phyloP scores from a whole-genome alignment of 2,888 invertebrate genomes.

The Chydorus sphaericus region DNA sequence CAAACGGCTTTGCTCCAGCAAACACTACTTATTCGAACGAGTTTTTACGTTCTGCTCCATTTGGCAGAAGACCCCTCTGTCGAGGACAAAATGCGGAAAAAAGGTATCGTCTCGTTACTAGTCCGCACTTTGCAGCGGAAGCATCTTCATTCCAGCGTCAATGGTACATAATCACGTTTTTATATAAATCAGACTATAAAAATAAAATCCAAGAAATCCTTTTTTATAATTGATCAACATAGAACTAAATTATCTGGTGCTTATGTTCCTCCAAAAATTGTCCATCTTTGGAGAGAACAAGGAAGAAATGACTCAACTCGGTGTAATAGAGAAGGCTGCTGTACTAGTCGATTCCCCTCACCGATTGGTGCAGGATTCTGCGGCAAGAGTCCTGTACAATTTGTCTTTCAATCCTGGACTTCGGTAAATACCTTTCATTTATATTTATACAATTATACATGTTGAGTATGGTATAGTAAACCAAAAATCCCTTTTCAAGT shows the following conservation, averaged over 20 bases:
- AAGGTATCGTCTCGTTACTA: slow-evolving; percentile 74
- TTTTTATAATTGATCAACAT: neutral
- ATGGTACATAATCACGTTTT: neutral
- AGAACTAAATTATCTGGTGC: slow-evolving; percentile 67
- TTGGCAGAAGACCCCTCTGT: slow-evolving; percentile 89
- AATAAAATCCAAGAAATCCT: neutral
- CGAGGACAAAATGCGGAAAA: slow-evolving; percentile 93
- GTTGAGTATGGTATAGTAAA: no score
- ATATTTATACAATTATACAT: no score
- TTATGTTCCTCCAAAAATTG: slow-evolving; percentile 87
- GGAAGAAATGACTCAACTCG: slow-evolving; percentile 57
- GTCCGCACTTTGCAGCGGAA: slow-evolving; percentile 77
- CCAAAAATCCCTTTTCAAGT: no score
- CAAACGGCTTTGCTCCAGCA: slow-evolving; percentile 6
- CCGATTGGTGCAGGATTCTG: slow-evolving; percentile 1
- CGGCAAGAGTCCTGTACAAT: slow-evolving; percentile 73
- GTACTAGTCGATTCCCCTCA: slow-evolving; percentile 1
- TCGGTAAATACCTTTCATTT: no score
- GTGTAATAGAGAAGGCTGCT: slow-evolving; percentile 9
- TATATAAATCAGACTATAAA: neutral
- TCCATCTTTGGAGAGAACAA: slow-evolving; percentile 90
- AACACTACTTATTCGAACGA: slow-evolving; percentile 10
- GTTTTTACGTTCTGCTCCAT: slow-evolving; percentile 77
- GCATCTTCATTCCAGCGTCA: slow-evolving; percentile 5
- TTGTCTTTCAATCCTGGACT: slow-evolving; percentile 84